Percentiles rank a stretch among this genome's conserved stretches.
These are phyloP conservation scores for Drosophila triauraria DNA, from an alignment of 1,140 invertebrate genomes.

Conservation along the genomic window DNA sequence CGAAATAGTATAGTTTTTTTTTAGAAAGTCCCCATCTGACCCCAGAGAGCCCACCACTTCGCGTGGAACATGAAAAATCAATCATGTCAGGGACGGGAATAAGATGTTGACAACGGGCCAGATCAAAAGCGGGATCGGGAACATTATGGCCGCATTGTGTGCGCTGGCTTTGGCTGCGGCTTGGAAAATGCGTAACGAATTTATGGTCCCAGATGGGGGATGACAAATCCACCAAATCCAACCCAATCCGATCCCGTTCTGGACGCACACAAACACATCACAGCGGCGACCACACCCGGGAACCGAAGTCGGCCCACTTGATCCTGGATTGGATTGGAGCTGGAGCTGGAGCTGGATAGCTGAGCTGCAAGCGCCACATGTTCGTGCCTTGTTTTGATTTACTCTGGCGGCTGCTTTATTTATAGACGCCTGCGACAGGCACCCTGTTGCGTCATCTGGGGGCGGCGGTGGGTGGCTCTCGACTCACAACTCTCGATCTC, in stretches of 20 bases:
- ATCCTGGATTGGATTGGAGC: constrained; percentile 45
- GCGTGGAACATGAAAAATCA: constrained; percentile 69
- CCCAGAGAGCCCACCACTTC: constrained; percentile 21
- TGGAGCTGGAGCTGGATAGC: constrained; percentile 2
- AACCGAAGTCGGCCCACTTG: constrained; percentile 61
- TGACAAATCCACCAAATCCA: constrained; percentile 69
- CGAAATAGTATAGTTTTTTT: constrained; percentile 53
- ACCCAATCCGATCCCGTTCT: constrained; percentile 45
- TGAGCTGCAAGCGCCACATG: constrained; percentile 65
- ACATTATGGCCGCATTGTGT: constrained; percentile 69
- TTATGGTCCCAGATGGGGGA: constrained; percentile 64
- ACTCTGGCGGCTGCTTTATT: constrained; percentile 72
- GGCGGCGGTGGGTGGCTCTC: constrained; percentile 71
- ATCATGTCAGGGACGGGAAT: constrained; percentile 73
- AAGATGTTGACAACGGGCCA: constrained; percentile 75
- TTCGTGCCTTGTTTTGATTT: constrained; percentile 80
- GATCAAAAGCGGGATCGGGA: constrained; percentile 61
- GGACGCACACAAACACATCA: constrained; percentile 44
- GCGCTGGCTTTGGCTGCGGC: not conserved
- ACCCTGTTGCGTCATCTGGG: constrained; percentile 78
- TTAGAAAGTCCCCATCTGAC: constrained; percentile 65
- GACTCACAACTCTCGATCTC: constrained; percentile 44
- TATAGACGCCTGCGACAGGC: constrained; percentile 68
- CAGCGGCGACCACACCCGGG: constrained; percentile 69
- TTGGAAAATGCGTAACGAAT: constrained; percentile 70